A percentile compares a stretch with the other conserved stretches of the same genome.
Conservation (phyloP, 2,113 vertebrate species). For the Micronycteris hirsuta region DNA sequence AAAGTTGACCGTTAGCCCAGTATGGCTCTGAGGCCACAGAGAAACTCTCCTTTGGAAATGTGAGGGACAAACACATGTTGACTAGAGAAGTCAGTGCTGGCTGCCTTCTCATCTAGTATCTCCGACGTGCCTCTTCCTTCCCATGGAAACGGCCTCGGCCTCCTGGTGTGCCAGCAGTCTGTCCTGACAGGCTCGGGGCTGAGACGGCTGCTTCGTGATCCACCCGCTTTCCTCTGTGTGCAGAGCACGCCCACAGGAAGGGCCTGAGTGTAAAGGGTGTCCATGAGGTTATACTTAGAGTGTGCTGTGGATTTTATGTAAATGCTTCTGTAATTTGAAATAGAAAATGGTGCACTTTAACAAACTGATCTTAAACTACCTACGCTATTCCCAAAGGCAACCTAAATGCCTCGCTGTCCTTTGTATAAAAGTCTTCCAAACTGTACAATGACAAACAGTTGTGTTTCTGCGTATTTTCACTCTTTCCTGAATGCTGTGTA, state of each 20-base stretch:
- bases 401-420: background rate
- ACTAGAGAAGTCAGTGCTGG: background rate
- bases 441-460: background rate
- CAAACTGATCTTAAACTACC: constrained; percentile 35
- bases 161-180: constrained; percentile 9
- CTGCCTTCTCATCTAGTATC: constrained; percentile 4
- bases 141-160: background rate
- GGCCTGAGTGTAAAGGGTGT: background rate
- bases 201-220: background rate
- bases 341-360: background rate
- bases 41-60: background rate
- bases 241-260: background rate
- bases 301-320: background rate
- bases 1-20: background rate
- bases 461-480: background rate
- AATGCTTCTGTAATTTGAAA: constrained; percentile 33
- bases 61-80: background rate
- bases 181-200: background rate
- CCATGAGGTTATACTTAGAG: constrained; percentile 4
- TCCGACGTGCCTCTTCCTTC: background rate
- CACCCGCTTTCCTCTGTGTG: constrained; percentile 13
- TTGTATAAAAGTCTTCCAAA: background rate
- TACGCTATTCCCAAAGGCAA: background rate
- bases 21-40: background rate
- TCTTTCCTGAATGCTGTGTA: background rate